Conservation (phyloP, 1,140 invertebrate species). For the Ylistrum balloti region DNA sequence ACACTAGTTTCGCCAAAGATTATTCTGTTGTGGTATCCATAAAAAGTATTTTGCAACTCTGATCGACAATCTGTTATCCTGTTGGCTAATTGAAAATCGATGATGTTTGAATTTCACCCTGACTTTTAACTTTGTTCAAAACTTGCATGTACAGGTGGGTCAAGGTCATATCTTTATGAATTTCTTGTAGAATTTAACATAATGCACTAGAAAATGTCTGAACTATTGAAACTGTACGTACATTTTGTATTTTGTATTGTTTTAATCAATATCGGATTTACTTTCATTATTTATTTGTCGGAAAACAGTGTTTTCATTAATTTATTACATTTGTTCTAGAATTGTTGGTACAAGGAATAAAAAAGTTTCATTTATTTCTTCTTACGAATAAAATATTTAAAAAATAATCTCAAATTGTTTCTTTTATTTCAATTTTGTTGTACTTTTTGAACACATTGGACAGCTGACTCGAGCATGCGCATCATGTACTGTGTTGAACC, state of each 20-base stretch:
- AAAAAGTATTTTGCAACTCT: neutral
- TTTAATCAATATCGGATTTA: neutral
- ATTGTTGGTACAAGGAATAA: slow-evolving; percentile 6
- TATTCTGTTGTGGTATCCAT: neutral
- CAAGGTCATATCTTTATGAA: too few species aligned
- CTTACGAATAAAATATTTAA: neutral
- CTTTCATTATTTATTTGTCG: slow-evolving; percentile 30
- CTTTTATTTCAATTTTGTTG: too few species aligned
- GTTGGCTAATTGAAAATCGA: neutral
- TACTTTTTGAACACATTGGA: too few species aligned
- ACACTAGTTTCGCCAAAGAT: neutral
- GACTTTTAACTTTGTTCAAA: neutral
- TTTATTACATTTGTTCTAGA: neutral
- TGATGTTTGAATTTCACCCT: neutral
- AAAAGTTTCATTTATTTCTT: neutral
- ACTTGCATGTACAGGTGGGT: too few species aligned
- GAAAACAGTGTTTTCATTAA: neutral
- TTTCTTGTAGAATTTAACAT: too few species aligned
- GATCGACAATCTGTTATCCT: neutral
- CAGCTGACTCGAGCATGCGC: too few species aligned
- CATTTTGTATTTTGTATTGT: neutral
- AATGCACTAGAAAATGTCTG: too few species aligned
- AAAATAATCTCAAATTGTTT: neutral
- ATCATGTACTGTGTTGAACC: too few species aligned
- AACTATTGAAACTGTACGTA: too few species aligned